Percentiles rank a stretch among this genome's conserved stretches.
Evolutionary conservation across 1,140 invertebrate species (phyloP).

Genomic region (Colletes latitarsis): DNA sequence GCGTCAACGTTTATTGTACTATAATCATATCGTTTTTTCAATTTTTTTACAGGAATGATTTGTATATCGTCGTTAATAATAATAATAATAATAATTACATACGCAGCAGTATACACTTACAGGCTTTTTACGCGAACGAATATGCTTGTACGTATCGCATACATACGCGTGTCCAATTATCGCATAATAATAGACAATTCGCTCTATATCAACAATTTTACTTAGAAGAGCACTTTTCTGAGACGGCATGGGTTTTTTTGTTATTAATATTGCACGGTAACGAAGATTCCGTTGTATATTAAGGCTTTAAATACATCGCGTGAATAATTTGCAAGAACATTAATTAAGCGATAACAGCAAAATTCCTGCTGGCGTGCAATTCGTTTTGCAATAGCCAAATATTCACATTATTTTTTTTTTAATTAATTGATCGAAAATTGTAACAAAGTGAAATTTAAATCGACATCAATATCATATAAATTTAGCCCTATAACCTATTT

Average conservation of each 20-base stretch:
- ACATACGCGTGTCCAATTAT: slow-evolving; percentile 39
- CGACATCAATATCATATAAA: neutral
- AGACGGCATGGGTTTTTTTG: slow-evolving; percentile 72
- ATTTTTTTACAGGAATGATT: slow-evolving; percentile 39
- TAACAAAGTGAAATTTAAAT: slow-evolving; percentile 7
- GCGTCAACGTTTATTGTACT: slow-evolving; percentile 54
- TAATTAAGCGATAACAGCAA: slow-evolving; percentile 17
- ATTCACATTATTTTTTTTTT: neutral
- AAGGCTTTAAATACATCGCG: slow-evolving; percentile 3
- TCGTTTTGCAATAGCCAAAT: neutral
- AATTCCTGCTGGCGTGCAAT: slow-evolving; percentile 22
- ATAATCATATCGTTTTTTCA: slow-evolving; percentile 41
- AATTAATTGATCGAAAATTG: slow-evolving; percentile 5
- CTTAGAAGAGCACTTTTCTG: slow-evolving; percentile 77
- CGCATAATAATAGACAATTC: slow-evolving; percentile 42
- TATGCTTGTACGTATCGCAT: slow-evolving; percentile 27
- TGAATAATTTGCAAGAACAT: slow-evolving; percentile 26
- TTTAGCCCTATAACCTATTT: neutral
- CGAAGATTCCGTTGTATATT: slow-evolving; percentile 16
- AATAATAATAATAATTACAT: slow-evolving; percentile 45
- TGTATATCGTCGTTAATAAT: slow-evolving; percentile 50
- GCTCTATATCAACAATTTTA: slow-evolving; percentile 52
- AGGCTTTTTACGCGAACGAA: slow-evolving; percentile 36
- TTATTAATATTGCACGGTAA: slow-evolving; percentile 43
- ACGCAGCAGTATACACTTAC: slow-evolving; percentile 31